Conservation (phyloP, 2,888 invertebrate genomes). For the Seira musarum region DNA sequence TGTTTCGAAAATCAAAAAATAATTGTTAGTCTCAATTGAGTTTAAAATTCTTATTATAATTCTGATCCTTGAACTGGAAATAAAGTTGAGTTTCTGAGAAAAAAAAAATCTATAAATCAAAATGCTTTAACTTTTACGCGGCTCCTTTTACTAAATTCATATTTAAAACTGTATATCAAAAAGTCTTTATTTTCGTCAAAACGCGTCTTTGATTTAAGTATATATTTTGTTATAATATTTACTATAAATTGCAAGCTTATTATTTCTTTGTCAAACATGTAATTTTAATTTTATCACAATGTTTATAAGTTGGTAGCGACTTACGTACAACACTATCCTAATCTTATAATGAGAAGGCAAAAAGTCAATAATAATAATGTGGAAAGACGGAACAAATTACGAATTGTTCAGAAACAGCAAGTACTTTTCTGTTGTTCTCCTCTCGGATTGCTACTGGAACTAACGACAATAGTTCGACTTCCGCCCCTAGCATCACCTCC, state of each 20-base stretch:
- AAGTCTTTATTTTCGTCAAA: constrained; percentile 36
- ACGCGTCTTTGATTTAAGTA: constrained; percentile 28
- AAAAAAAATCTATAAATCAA: not conserved
- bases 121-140: too few species aligned
- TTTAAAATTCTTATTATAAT: constrained; percentile 23
- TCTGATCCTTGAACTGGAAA: constrained; percentile 34
- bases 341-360: not conserved
- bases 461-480: constrained; percentile 28
- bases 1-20: not conserved
- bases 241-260: constrained; percentile 4
- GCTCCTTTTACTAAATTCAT: too few species aligned
- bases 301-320: constrained; percentile 15
- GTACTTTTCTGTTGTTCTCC: constrained; percentile 42
- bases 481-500: constrained; percentile 16
- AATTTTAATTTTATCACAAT: constrained; percentile 27
- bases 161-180: constrained; percentile 40
- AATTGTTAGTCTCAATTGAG: constrained; percentile 18
- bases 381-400: not conserved
- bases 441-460: constrained; percentile 24
- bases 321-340: not conserved
- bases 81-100: constrained; percentile 7
- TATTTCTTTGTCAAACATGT: not conserved
- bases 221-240: constrained; percentile 2
- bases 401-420: constrained; percentile 40
- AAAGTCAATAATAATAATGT: not conserved